Conservation (phyloP, 1,140 invertebrate genomes). For the Bombus confusus region DNA sequence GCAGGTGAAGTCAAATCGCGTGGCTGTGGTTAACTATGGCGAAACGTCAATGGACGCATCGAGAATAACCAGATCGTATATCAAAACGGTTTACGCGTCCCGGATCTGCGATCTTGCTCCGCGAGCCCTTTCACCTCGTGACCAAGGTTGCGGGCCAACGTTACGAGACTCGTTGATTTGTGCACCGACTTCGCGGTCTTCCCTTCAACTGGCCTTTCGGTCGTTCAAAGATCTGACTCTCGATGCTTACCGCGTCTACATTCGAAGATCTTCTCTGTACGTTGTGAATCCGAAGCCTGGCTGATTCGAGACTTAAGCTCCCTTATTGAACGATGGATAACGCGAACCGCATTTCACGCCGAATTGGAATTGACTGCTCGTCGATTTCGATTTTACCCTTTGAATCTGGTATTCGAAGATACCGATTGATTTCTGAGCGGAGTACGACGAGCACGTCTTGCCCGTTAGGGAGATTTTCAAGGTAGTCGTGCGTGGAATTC, state of each 20-base stretch:
- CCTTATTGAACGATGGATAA: slow-evolving; percentile 10
- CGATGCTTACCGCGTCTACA: not conserved
- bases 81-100: slow-evolving; percentile 56
- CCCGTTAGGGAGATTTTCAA: not conserved
- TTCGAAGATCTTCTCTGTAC: not conserved
- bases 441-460: no score
- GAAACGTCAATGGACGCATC: slow-evolving; percentile 24
- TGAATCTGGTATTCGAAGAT: not conserved
- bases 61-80: slow-evolving; percentile 52
- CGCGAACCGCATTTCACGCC: slow-evolving; percentile 17
- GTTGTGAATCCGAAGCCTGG: not conserved
- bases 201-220: slow-evolving; percentile 37
- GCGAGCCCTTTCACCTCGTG: slow-evolving; percentile 53
- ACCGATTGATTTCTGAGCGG: not conserved
- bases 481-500: not conserved
- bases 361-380: not conserved
- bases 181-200: slow-evolving; percentile 33
- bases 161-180: slow-evolving; percentile 28
- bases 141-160: slow-evolving; percentile 41
- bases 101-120: slow-evolving; percentile 44
- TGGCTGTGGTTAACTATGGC: not conserved
- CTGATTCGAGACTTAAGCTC: slow-evolving; percentile 40
- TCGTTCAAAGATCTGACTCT: slow-evolving; percentile 34
- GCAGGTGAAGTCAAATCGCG: slow-evolving; percentile 15
- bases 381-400: slow-evolving; percentile 1